Evolutionary conservation across 2,888 invertebrate species (phyloP).

Genomic region (Anticlea derivata): DNA sequence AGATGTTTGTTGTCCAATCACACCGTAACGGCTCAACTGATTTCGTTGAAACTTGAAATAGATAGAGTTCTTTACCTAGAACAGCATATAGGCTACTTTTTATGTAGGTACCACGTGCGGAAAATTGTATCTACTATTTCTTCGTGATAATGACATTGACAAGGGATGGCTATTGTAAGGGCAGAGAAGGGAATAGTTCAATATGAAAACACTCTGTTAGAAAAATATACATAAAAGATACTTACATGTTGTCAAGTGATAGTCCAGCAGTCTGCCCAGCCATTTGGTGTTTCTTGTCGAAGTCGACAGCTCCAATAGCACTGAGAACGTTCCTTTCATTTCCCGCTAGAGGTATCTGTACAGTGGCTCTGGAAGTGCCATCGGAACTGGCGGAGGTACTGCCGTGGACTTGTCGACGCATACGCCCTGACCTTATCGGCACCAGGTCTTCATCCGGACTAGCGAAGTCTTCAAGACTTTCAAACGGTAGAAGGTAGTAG

Average conservation of each 20-base stretch:
- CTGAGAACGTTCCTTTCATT: conserved; percentile 48
- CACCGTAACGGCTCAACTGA: no score
- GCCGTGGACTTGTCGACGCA: conserved; percentile 42
- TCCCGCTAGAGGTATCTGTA: conserved; percentile 45
- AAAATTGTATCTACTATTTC: no score
- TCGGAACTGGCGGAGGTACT: conserved; percentile 33
- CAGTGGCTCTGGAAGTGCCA: conserved; percentile 36
- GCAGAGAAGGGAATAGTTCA: no score
- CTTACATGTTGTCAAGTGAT: conserved; percentile 56
- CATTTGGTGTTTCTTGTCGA: conserved; percentile 34
- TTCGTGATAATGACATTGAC: no score
- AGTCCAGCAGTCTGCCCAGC: conserved; percentile 48
- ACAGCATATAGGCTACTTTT: no score
- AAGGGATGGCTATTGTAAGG: no score
- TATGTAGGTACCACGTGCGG: no score
- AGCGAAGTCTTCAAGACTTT: conserved; percentile 1
- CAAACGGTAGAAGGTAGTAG: conserved; percentile 12
- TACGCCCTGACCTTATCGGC: conserved; percentile 21
- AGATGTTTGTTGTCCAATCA: no score
- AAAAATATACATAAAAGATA: conserved; percentile 9
- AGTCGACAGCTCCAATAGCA: conserved; percentile 42
- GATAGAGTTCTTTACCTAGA: no score
- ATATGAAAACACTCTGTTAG: background rate
- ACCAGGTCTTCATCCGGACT: background rate
- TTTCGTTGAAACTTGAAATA: no score